Evolutionary conservation across 2,888 invertebrate species (phyloP).

Genomic region (Tachystola acroxantha): DNA sequence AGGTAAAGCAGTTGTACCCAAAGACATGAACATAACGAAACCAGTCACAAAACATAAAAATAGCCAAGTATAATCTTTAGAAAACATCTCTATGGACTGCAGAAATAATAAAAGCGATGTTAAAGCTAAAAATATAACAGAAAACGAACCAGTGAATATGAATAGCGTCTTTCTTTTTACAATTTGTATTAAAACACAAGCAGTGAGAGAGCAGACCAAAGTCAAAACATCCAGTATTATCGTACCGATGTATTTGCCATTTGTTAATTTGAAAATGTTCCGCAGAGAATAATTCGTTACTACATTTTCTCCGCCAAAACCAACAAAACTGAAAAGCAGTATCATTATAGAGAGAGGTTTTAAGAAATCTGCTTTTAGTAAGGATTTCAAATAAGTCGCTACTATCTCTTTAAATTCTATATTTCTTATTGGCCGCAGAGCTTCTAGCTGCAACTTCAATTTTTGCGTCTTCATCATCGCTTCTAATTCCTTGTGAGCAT

Average conservation of each 20-base stretch:
- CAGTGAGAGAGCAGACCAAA: constrained; percentile 23
- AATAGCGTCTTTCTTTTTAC: constrained; percentile 22
- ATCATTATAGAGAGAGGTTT: constrained; percentile 25
- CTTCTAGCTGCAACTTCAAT: constrained; percentile 19
- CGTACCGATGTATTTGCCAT: constrained; percentile 25
- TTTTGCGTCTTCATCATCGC: constrained; percentile 16
- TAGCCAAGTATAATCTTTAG: constrained; percentile 22
- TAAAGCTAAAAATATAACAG: constrained; percentile 19
- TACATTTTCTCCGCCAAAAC: constrained; percentile 21
- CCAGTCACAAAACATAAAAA: constrained; percentile 20
- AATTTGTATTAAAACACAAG: constrained; percentile 22
- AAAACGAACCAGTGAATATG: constrained; percentile 21
- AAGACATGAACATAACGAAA: constrained; percentile 25
- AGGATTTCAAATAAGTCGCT: constrained; percentile 17
- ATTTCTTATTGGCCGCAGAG: constrained; percentile 20
- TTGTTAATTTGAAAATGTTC: constrained; percentile 19
- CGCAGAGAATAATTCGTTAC: constrained; percentile 18
- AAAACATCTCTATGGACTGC: constrained; percentile 19
- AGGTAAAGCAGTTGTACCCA: constrained; percentile 24
- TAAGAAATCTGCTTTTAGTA: constrained; percentile 23
- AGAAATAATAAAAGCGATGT: constrained; percentile 17
- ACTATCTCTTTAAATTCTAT: constrained; percentile 14
- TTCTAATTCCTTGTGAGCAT: constrained; percentile 20
- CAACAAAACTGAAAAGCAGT: constrained; percentile 23
- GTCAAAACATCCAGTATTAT: constrained; percentile 23